Evolutionary conservation across 2,113 vertebrate species (phyloP).

Genomic region (Dicaeum eximium): DNA sequence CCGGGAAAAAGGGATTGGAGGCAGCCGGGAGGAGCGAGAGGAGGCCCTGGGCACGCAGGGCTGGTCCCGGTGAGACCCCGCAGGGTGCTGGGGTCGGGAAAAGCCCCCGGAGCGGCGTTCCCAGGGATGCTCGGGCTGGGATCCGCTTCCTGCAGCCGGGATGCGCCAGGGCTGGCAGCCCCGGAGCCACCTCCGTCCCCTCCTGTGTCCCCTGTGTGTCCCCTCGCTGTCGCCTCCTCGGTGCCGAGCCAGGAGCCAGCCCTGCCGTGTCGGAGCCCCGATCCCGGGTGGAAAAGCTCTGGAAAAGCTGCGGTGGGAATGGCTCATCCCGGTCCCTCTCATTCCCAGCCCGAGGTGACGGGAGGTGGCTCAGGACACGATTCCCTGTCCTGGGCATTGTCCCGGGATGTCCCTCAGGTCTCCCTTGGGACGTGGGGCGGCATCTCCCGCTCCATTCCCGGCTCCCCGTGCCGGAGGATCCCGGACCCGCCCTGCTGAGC

Average conservation of each 20-base stretch:
- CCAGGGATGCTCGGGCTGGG: background rate
- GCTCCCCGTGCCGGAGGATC: background rate
- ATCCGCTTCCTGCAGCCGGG: background rate
- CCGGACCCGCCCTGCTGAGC: background rate
- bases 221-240: background rate
- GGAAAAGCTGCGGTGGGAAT: background rate
- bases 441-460: background rate
- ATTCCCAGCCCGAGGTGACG: background rate
- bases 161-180: background rate
- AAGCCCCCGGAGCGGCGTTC: background rate
- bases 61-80: accelerated
- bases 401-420: background rate
- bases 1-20: background rate
- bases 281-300: background rate
- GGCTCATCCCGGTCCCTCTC: accelerated
- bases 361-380: background rate
- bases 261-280: background rate
- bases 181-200: background rate
- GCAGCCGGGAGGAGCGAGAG: background rate
- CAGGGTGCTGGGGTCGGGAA: background rate
- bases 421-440: accelerated
- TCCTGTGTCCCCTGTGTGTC: background rate
- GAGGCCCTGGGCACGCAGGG: background rate
- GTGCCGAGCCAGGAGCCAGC: background rate
- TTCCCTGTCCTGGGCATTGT: background rate